Base-by-base conservation (phyloP, 1,140 invertebrate species). In the Drosophila mojavensis region DNA sequence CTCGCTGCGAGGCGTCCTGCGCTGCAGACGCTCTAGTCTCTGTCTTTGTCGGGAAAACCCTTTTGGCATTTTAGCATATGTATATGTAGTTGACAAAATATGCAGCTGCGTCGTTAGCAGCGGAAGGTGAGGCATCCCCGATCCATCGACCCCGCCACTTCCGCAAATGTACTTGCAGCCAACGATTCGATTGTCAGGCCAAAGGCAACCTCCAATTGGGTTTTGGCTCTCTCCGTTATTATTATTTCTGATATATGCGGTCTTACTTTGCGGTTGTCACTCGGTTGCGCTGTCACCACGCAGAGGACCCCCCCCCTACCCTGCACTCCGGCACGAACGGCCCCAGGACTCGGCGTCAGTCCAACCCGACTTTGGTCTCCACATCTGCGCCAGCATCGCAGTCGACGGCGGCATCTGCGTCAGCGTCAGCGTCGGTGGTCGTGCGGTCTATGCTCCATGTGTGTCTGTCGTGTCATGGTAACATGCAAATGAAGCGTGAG, bases 221-320 rank as follows among this genome's bases (percentile, higher is more conserved):
- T 81, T 81, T 81, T 74, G 26, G 26, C 30, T 59, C 51, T 33
- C 39, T 67, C 58, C 81, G 47, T 89, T 89, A 88, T 88, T 88
- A 88, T 88, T 88, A 88, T 88, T 88, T 88, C 84, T 88, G 84
- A 88, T 88, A 78, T 88, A 88, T 88, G 84, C 84, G 84, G 84
- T 88, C 85, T 89, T 89, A 89, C 85, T 80, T 82, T 89, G 84
- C 78, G 84, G 83, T 78, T 88, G 83, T 88, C 83, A 89, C 80
- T 77, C 83, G 75, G 68, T 63, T 69, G 50, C 65, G 51, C 65
- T 51, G 70, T 67, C 63, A 53, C 69, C 69, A 54, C 47, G 39
- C 36, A 47, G 10, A 30, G 30, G 5, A 5, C 43, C 43, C 43
- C 7, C 11, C 39, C 41, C 5, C 43, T 45, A 15, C 5, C 43